Evolutionary conservation across 2,113 vertebrate species (phyloP), one percentile per base, ranked within the genome.

Genomic region (Pitta sordida): DNA sequence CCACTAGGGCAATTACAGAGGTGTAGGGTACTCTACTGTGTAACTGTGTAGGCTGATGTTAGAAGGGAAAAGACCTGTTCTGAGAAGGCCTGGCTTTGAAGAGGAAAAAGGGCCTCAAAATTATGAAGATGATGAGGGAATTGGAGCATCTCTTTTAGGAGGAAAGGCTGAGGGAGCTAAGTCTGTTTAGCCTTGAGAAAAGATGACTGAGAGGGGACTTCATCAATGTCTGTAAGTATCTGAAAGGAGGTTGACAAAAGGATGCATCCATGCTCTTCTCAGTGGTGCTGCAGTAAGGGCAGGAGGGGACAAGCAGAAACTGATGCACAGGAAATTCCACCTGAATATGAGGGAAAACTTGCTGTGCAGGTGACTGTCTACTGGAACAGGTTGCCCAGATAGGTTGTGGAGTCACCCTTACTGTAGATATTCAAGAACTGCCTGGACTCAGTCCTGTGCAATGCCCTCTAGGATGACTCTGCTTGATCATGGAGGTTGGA

Each of bases 21-120:
- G 8, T 52, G 9, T 46, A 37, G 21, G 6, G n/a, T 23, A 71
- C 16, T 1, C 8, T 7, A 2, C 36, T 84, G 0, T 84, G 0
- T 60, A 36, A 29, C 37, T 2, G 3, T 14, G 15, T 22, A 73
- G 49, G 44, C 19, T 82, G 43, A 30, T 49, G 13, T 65, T 64
- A 56, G 49, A 39, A 87, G 53, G 55, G 46, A 41, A 12, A 62
- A 1, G 22, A 48, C 21, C 65, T 64, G 24, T 59, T 43, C 32
- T 60, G 53, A 75, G 67, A 62, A 85, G 24, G 30, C 30, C 34
- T 69, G 51, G 15, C 26, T 77, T 86, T 88, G 41, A 86, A 70
- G 23, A 76, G 39, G 23, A 74, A 19, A 59, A 68, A 37, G 68
- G 32, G 51, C 30, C 63, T 91, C 27, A 51, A 59, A 85, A 41